These are phyloP conservation scores for Melanophora roralis DNA, from an alignment of 2,888 invertebrate genomes.

Conservation along the genomic window DNA sequence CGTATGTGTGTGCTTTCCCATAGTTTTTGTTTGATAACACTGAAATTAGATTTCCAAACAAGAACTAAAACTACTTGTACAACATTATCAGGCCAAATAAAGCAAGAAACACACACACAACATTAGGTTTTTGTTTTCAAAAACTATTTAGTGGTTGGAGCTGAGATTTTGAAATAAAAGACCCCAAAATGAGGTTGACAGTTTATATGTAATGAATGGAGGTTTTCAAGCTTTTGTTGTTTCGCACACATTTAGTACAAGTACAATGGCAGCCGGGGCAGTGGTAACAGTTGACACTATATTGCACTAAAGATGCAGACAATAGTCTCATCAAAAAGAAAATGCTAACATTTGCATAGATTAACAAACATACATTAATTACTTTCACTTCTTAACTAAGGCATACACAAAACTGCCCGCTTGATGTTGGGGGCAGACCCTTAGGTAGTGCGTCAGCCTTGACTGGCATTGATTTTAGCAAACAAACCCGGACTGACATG, in stretches of 20 bases:
- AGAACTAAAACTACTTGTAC: background rate
- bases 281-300: conserved; percentile 4
- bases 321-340: conserved; percentile 35
- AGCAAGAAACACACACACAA: background rate
- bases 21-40: conserved; percentile 41
- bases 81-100: background rate
- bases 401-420: background rate
- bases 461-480: background rate
- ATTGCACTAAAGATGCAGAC: conserved; percentile 39
- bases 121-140: conserved; percentile 13
- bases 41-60: conserved; percentile 36
- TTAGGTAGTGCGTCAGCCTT: conserved; percentile 42
- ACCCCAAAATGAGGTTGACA: conserved; percentile 40
- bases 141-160: conserved; percentile 39
- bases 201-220: conserved; percentile 54
- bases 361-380: background rate
- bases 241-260: conserved; percentile 47
- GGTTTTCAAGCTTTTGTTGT: conserved; percentile 48
- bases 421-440: conserved; percentile 10
- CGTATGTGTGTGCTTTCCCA: background rate
- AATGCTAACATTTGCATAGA: conserved; percentile 4
- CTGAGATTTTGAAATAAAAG: conserved; percentile 15
- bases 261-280: conserved; percentile 24
- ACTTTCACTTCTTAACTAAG: background rate
- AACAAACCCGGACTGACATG: conserved; percentile 10